Conservation (phyloP, 2,797 vertebrate genomes). For the Pogonophryne albipinna region DNA sequence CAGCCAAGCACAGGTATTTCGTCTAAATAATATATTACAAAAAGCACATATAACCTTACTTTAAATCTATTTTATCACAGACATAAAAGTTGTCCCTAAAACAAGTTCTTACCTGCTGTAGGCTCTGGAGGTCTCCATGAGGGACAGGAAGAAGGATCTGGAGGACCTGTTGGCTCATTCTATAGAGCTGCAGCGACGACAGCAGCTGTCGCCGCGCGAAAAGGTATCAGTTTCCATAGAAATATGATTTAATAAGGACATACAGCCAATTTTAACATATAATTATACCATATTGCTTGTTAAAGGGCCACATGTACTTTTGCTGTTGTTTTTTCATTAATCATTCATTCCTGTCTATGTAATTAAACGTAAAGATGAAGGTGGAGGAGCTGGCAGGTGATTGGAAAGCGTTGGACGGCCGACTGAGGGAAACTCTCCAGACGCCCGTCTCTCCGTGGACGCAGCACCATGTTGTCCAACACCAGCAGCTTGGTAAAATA, state of each 20-base stretch:
- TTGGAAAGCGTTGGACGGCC: constrained; percentile 84
- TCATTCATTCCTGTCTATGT: constrained; percentile 26
- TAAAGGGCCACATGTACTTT: constrained; percentile 4
- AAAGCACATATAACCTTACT: neutral
- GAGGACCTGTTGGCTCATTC: constrained; percentile 85
- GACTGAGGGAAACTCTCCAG: constrained; percentile 80
- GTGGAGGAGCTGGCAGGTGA: constrained; percentile 85
- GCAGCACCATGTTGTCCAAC: constrained; percentile 78
- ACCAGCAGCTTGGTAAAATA: constrained; percentile 78
- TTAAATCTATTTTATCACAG: neutral
- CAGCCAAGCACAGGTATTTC: constrained; percentile 80
- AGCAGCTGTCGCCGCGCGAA: constrained; percentile 84
- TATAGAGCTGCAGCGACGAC: constrained; percentile 85
- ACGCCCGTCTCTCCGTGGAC: constrained; percentile 75
- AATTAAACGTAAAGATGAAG: constrained; percentile 69
- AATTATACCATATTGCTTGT: constrained; percentile 31
- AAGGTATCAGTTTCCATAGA: constrained; percentile 75
- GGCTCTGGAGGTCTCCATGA: constrained; percentile 83
- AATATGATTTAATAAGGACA: constrained; percentile 30
- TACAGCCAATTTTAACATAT: constrained; percentile 27
- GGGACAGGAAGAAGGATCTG: constrained; percentile 83
- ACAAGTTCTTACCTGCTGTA: constrained; percentile 36
- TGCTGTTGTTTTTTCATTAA: constrained; percentile 21
- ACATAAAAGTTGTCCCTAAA: neutral
- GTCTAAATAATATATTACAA: neutral